Conservation (phyloP, 1,140 invertebrate genomes). For the Portunus trituberculatus region DNA sequence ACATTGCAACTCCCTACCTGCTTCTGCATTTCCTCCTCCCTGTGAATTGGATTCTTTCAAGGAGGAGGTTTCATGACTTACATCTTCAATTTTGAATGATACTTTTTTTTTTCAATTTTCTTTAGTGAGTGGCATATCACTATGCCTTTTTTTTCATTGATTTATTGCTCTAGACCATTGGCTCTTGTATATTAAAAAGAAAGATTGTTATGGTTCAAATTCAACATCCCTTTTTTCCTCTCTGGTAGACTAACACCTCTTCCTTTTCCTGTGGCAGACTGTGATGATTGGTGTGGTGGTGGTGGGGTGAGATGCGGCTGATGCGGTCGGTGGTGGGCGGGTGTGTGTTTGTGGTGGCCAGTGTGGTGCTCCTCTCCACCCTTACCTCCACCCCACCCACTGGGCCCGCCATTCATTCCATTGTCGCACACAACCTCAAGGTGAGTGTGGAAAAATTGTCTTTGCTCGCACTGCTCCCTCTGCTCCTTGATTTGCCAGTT, state of each 20-base stretch:
- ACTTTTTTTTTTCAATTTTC: too few species aligned
- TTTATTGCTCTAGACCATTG: too few species aligned
- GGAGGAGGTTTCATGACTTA: too few species aligned
- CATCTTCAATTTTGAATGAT: too few species aligned
- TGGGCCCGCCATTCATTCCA: conserved; percentile 64
- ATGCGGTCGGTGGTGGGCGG: conserved; percentile 65
- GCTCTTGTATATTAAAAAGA: too few species aligned
- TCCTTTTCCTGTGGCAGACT: background rate
- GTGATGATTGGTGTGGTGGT: conserved; percentile 5
- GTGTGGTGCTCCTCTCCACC: conserved; percentile 66
- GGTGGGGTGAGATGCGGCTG: conserved; percentile 59
- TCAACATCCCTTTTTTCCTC: background rate
- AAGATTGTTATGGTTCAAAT: background rate
- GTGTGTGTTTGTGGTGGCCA: conserved; percentile 68
- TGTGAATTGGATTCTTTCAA: too few species aligned
- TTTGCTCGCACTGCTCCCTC: too few species aligned
- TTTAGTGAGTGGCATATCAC: too few species aligned
- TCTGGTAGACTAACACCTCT: background rate
- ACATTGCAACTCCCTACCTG: too few species aligned
- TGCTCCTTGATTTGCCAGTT: too few species aligned
- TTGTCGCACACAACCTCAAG: conserved; percentile 71
- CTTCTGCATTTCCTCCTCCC: too few species aligned
- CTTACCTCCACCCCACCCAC: conserved; percentile 71
- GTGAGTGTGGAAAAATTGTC: background rate
- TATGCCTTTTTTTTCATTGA: too few species aligned